These are phyloP conservation scores for Lordiphosa andalusiaca DNA, from an alignment of 2,888 invertebrate species.

Conservation along the genomic window DNA sequence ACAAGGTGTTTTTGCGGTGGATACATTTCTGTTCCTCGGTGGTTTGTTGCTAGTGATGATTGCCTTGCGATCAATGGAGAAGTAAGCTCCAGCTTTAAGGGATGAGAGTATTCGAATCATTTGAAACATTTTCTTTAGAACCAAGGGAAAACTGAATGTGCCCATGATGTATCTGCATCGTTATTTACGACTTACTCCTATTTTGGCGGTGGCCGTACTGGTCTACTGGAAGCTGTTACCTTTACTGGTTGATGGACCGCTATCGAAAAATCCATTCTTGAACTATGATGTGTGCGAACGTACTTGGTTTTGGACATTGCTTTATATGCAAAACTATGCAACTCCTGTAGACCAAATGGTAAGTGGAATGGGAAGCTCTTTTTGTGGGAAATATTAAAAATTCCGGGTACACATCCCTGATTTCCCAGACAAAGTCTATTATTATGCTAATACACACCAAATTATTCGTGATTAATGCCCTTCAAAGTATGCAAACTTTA, in stretches of 20 bases:
- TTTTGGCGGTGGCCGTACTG: slow-evolving; percentile 81
- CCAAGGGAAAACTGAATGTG: slow-evolving; percentile 73
- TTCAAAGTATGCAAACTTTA: too few species aligned
- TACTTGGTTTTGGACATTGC: slow-evolving; percentile 80
- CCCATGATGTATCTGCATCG: slow-evolving; percentile 78
- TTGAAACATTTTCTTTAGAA: slow-evolving; percentile 26
- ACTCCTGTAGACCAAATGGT: slow-evolving; percentile 52
- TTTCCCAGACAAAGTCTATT: too few species aligned
- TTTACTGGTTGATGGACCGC: slow-evolving; percentile 81
- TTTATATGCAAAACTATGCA: slow-evolving; percentile 81
- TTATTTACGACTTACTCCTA: slow-evolving; percentile 81
- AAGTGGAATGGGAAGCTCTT: slow-evolving; percentile 43
- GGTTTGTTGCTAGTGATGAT: slow-evolving; percentile 81
- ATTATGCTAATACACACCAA: too few species aligned
- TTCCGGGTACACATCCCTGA: too few species aligned
- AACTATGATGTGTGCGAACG: slow-evolving; percentile 73
- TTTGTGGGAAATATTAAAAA: too few species aligned
- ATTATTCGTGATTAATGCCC: too few species aligned
- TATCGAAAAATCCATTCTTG: slow-evolving; percentile 77
- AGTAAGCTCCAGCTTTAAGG: background rate
- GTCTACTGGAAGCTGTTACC: slow-evolving; percentile 81
- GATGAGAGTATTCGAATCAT: background rate
- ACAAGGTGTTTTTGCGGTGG: slow-evolving; percentile 82
- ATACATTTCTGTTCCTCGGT: slow-evolving; percentile 84
- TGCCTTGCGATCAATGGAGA: slow-evolving; percentile 46